Conservation (phyloP, 2,113 vertebrate species). For the Podarcis muralis region DNA sequence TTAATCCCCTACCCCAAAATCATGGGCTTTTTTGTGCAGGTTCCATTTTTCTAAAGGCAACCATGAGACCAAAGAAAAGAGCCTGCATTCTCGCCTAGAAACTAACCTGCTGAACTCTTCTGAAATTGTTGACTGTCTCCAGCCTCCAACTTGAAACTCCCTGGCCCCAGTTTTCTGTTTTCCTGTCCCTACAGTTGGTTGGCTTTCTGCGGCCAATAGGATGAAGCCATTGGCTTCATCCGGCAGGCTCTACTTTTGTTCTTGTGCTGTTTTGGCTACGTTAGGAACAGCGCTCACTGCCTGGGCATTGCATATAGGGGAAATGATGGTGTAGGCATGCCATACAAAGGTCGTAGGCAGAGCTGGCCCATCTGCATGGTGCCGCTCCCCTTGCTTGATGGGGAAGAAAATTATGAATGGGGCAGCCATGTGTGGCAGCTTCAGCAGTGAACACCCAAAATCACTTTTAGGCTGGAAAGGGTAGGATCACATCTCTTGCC, state of each 20-base stretch:
- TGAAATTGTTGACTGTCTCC: background rate
- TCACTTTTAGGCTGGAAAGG: background rate
- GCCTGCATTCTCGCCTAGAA: background rate
- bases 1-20: background rate
- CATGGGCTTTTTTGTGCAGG: background rate
- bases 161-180: too few relatives aligned
- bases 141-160: background rate
- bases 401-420: background rate
- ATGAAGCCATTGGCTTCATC: too few relatives aligned
- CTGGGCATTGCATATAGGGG: background rate
- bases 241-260: too few relatives aligned
- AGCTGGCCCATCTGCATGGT: background rate
- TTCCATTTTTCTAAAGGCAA: background rate
- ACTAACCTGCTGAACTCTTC: background rate
- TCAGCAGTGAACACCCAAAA: background rate
- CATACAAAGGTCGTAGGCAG: background rate
- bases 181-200: too few relatives aligned
- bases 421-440: background rate
- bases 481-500: background rate
- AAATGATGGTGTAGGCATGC: background rate
- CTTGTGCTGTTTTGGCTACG: too few relatives aligned
- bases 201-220: too few relatives aligned
- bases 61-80: background rate
- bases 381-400: background rate
- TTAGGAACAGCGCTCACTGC: too few relatives aligned